Base-by-base conservation (phyloP, 1,140 invertebrate genomes). In the Sitophilus oryzae region DNA sequence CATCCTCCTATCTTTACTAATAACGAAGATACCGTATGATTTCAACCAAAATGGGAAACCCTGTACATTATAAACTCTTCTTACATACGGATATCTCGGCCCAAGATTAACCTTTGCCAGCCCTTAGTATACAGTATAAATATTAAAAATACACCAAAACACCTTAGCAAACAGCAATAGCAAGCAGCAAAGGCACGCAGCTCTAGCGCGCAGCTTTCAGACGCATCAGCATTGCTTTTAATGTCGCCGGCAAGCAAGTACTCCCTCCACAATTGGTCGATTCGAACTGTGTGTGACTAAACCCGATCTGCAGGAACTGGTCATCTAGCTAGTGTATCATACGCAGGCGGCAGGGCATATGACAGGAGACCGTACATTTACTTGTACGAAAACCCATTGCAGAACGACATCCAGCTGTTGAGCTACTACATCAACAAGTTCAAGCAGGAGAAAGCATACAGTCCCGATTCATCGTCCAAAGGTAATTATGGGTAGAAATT, bases 251-350 rank as follows among this genome's bases (percentile, higher is more conserved):
- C 44, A 16, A 35, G 30, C 15, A 44, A 44, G n/a, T 3, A n/a
- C n/a, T n/a, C 11, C 25, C 25, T 11, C 43, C 22, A 11, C 2
- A 19, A 46, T 35, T 44, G 21, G 25, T 16, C 4, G 19, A 46
- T 9, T 19, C 14, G 23, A 15, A 6, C 14, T 15, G 47, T 8
- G 55, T 57, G 55, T 57, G 55, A 57, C 43, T 46, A 43, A 57
- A 57, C 35, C 15, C 36, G 45, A 57, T 52, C 36, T 62, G 68
- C 74, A 82, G 81, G 80, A 71, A 76, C 75, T 67, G 86, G 86
- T 53, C 81, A 85, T 75, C 75, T 90, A 67, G 81, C 88, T 34
- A 87, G 85, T 72, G 78, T 90, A 62, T 81, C 83, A 64, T 89
- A 86, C 71, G 82, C 85, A 67, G 88, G 85, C 60, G 85, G 83